Evolutionary conservation across 2,797 vertebrate genomes (phyloP).

Genomic region (Poecilia velifera): DNA sequence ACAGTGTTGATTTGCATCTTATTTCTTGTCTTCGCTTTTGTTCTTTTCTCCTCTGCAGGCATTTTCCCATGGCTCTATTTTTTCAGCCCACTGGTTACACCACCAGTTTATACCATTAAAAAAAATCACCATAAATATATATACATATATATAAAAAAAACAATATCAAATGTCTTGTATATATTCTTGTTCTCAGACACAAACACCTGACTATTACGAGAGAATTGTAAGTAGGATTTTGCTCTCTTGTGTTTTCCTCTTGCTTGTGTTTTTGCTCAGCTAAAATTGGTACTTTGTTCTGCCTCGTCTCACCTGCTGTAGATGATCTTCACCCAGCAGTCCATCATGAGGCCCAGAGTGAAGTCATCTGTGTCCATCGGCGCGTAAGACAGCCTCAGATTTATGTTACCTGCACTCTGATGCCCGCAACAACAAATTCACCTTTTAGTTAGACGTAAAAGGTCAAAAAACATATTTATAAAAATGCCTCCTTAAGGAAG

Average conservation of each 20-base stretch:
- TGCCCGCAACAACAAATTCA: slow-evolving; percentile 6
- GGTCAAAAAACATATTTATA: neutral
- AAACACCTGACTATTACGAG: slow-evolving; percentile 86
- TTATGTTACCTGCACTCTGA: neutral
- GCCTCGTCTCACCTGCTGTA: slow-evolving; percentile 61
- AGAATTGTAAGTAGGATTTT: slow-evolving; percentile 85
- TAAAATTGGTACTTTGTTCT: neutral
- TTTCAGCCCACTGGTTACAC: slow-evolving; percentile 37
- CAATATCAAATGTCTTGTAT: neutral
- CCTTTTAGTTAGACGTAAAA: neutral
- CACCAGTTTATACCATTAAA: slow-evolving; percentile 4
- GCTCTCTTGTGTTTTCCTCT: neutral
- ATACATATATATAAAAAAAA: neutral
- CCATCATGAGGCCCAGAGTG: slow-evolving; percentile 92
- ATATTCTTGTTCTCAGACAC: slow-evolving; percentile 78
- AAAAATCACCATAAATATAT: neutral
- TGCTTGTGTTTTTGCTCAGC: neutral
- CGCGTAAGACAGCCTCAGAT: slow-evolving; percentile 82
- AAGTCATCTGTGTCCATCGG: slow-evolving; percentile 97
- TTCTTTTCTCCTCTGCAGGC: slow-evolving; percentile 48
- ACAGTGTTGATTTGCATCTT: slow-evolving; percentile 7
- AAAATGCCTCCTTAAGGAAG: neutral
- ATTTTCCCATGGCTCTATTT: slow-evolving; percentile 34
- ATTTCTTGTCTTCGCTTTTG: slow-evolving; percentile 2
- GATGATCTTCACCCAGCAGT: slow-evolving; percentile 96